Base-by-base conservation (phyloP, 1,140 invertebrate genomes). In the Eriosoma lanigerum region DNA sequence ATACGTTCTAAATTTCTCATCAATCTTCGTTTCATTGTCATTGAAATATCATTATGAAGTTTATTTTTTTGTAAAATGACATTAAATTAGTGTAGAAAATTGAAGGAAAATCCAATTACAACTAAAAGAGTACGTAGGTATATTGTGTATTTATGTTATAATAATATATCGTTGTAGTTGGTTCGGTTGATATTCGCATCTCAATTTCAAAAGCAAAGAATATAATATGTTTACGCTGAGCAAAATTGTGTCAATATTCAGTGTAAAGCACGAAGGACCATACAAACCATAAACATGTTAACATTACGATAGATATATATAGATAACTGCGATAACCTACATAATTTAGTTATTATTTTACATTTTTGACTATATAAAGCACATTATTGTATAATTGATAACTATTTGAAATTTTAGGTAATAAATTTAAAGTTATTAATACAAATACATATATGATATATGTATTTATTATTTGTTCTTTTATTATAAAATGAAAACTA, bases 81-180 rank as follows among this genome's bases (percentile, higher is more conserved):
- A 58, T 76, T 13, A 72, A 29, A 76, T 76, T 76, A 24, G 29
- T 44, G 72, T 76, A 24, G 72, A 76, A 76, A 76, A 76, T 76
- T 21, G 52, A 21, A 21, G 72, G 24, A 21, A 76, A 76, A 76
- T 76, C 72, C 72, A 76, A 76, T 58, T 44, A 76, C 54, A 56
- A 58, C 29, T 44, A 58, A 44, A 76, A 32, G 12, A 58, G 19
- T 72, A 72, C 9, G 17, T 72, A 38, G 32, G 32, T 38, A 38
- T 38, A 72, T 52, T 52, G 68, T 52, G 68, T n/a, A 52, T 52
- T 72, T 52, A 24, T 70, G 68, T 50, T 70, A 72, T 72, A 52
- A 72, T 72, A 52, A 10, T n/a, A 52, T 19, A 38, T 38, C 3
- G 32, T n/a, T n/a, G 32, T 8, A 38, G 32, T 52, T 0, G 26